A percentile compares a stretch with the other conserved stretches of the same genome.
These are phyloP conservation scores for Gari tellinella DNA, from an alignment of 2,888 invertebrate species.

Conservation along the genomic window DNA sequence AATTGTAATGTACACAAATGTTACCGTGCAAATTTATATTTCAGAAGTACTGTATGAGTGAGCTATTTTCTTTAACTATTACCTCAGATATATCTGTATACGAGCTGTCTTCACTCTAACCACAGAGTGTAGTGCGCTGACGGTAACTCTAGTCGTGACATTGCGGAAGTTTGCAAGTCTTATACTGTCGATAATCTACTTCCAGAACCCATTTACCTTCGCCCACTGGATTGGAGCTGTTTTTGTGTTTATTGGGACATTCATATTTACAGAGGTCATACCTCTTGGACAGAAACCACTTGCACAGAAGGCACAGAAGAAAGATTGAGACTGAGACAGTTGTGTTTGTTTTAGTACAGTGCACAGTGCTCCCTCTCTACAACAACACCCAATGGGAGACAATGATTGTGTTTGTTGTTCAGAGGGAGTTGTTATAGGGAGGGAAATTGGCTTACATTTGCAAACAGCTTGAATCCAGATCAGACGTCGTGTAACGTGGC, in stretches of 20 bases:
- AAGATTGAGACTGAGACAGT: too few species aligned
- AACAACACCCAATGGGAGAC: too few species aligned
- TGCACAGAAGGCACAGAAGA: not conserved
- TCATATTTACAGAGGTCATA: constrained; percentile 90
- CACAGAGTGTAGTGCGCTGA: constrained; percentile 96
- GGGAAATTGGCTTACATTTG: too few species aligned
- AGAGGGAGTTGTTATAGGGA: too few species aligned
- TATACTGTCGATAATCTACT: constrained; percentile 97
- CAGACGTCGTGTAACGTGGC: too few species aligned
- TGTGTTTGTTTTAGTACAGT: too few species aligned
- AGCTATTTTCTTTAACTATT: not conserved
- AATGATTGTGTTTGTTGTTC: too few species aligned
- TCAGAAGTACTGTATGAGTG: too few species aligned
- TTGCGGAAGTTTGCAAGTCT: constrained; percentile 97
- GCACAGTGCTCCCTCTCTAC: too few species aligned
- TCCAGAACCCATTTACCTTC: constrained; percentile 95
- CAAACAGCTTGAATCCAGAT: too few species aligned
- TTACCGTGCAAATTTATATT: too few species aligned
- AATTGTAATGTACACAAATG: too few species aligned
- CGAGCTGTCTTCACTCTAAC: constrained; percentile 97
- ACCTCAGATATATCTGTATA: constrained; percentile 91
- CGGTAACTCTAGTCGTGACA: constrained; percentile 98
- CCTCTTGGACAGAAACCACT: constrained; percentile 21
- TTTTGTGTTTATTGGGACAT: constrained; percentile 95
- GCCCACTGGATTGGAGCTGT: constrained; percentile 96